phyloP scores from a whole-genome alignment of 1,140 invertebrate species.

The Cheumatopsyche charites region DNA sequence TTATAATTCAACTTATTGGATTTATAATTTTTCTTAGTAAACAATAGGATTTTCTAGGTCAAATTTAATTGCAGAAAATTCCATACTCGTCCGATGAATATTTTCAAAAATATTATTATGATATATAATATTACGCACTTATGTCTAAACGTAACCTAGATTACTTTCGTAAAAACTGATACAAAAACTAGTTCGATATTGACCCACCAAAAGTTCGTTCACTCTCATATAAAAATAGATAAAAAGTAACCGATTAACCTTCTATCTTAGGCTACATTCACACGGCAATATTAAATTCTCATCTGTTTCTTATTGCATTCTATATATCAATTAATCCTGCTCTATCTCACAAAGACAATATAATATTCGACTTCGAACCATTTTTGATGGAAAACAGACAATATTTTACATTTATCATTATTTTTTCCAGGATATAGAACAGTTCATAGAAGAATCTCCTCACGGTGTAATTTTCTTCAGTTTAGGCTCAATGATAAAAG shows the following conservation, averaged over 20 bases:
- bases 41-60: background rate
- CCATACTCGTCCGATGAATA: background rate
- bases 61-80: background rate
- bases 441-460: constrained; percentile 65
- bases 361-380: no score
- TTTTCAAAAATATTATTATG: no score
- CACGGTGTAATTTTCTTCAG: constrained; percentile 70
- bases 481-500: constrained; percentile 64
- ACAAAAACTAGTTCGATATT: no score
- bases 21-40: background rate
- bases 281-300: no score
- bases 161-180: background rate
- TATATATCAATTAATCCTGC: no score
- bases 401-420: background rate
- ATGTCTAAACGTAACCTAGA: background rate
- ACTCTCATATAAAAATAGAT: background rate
- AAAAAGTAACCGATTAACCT: background rate
- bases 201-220: background rate
- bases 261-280: no score
- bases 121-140: no score
- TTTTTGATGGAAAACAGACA: no score
- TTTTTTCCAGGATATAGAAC: constrained; percentile 63
- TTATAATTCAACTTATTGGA: background rate
- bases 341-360: no score
- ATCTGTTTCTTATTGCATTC: no score